Evolutionary conservation across 2,888 invertebrate genomes (phyloP), one percentile per base, ranked within the genome.

Genomic region (Drosophila longiperda): DNA sequence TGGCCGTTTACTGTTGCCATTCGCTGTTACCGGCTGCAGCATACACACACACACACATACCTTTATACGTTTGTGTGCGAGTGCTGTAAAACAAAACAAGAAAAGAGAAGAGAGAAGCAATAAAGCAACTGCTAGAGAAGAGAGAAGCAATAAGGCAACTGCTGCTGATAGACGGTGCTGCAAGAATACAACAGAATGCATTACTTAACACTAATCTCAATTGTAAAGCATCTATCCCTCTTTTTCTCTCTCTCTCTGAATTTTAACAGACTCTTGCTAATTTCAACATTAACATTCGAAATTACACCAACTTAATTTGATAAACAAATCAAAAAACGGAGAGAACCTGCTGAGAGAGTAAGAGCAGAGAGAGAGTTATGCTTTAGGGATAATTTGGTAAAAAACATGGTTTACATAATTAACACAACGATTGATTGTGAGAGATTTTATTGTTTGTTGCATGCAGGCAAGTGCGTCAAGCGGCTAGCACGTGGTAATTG

Each of bases 401-500:
- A 61, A 82, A 87, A 82, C 83, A 85, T 82, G 88, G 87, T 90
- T 90, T 89, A 90, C 83, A 90, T 87, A 85, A 87, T 87, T 73
- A 54, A 53, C 62, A 60, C 49, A 62, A 26, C 29, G 52, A 48
- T 23, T 33, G 52, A 48, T 42, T 48, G 36, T 33, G 11, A 36
- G 53, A 15, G 23, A 20, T 63, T 55, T 29, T 66, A 17, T 65
- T 84, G 66, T 70, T 74, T 75, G 73, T 66, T 86, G 90, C 76
- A 71, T 71, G 63, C 74, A 81, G 42, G 65, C 76, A 81, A 55
- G 45, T 55, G 55, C 50, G 66, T 76, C 66, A 55, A 63, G 85
- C 63, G 71, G 52, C 72, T 63, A 83, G 82, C 90, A 91, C 92
- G 91, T 91, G 90, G 78, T 86, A 81, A 82, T 91, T 91, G 91